Evolutionary conservation across 2,797 vertebrate genomes (phyloP).

Genomic region (Sarcoramphus papa): DNA sequence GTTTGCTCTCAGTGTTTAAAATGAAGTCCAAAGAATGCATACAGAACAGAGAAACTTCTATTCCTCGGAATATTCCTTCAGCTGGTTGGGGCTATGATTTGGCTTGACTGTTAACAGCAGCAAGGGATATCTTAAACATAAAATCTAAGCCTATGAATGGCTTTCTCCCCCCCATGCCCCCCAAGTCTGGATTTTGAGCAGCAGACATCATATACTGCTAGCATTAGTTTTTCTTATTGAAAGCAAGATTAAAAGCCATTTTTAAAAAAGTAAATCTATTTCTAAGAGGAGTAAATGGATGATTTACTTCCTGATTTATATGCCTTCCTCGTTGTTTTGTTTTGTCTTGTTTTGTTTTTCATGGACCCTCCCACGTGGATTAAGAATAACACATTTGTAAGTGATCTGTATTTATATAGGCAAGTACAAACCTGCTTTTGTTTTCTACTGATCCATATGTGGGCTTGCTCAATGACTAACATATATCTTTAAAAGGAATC

Average conservation of each 20-base stretch:
- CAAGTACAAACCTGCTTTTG: neutral
- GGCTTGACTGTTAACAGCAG: neutral
- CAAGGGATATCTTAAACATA: neutral
- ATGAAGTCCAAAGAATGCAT: fast-evolving
- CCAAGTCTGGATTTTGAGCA: neutral
- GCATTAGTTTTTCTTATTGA: neutral
- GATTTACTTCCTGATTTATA: neutral
- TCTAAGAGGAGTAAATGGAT: neutral
- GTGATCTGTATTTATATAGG: fast-evolving
- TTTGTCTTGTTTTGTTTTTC: neutral
- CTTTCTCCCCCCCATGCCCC: fast-evolving
- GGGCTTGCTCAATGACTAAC: neutral
- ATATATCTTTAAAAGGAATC: fast-evolving
- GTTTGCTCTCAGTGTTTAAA: neutral
- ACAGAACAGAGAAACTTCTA: fast-evolving
- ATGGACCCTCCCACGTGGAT: neutral
- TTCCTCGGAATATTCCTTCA: neutral
- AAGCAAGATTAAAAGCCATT: neutral
- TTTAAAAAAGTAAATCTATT: neutral
- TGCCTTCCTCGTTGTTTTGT: neutral
- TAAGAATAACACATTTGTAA: neutral
- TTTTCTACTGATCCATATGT: fast-evolving
- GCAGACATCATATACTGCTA: neutral
- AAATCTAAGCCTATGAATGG: fast-evolving
- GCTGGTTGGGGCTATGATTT: neutral